A percentile compares a stretch with the other conserved stretches of the same genome.
phyloP scores from a whole-genome alignment of 2,113 vertebrate species.

The Cyprinodon brontotheroides region DNA sequence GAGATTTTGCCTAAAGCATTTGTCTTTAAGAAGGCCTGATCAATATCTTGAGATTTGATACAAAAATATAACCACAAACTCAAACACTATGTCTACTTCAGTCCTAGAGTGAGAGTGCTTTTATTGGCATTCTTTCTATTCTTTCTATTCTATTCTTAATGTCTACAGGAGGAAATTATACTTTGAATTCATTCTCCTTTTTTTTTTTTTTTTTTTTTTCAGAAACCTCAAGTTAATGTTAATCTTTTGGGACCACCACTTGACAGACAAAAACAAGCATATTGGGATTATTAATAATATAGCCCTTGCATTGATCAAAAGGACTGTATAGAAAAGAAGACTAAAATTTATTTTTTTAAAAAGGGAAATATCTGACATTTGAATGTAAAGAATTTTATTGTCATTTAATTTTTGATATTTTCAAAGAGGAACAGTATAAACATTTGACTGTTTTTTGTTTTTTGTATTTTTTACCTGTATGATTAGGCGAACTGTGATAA shows the following conservation, averaged over 20 bases:
- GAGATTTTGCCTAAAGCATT: no score
- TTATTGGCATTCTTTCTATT: no score
- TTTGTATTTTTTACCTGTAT: slow-evolving; percentile 36
- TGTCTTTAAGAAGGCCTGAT: neutral
- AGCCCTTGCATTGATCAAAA: neutral
- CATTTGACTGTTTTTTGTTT: slow-evolving; percentile 33
- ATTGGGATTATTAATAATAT: neutral
- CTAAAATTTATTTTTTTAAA: neutral
- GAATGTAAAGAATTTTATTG: neutral
- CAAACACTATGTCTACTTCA: neutral
- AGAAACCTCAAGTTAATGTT: neutral
- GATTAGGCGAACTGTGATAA: slow-evolving; percentile 59
- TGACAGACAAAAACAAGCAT: neutral
- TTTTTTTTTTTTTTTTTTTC: neutral
- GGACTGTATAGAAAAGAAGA: neutral
- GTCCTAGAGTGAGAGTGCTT: neutral
- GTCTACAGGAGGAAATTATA: neutral
- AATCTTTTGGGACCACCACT: neutral
- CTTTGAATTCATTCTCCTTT: neutral
- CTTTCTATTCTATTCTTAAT: no score
- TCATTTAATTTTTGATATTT: neutral
- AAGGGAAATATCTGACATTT: neutral
- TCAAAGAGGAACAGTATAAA: neutral
- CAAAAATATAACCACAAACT: neutral
- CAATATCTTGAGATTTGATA: neutral